Percentiles rank a stretch among this genome's conserved stretches.
phyloP scores from a whole-genome alignment of 2,888 invertebrate species.

The Taphrorychus bicolor region DNA sequence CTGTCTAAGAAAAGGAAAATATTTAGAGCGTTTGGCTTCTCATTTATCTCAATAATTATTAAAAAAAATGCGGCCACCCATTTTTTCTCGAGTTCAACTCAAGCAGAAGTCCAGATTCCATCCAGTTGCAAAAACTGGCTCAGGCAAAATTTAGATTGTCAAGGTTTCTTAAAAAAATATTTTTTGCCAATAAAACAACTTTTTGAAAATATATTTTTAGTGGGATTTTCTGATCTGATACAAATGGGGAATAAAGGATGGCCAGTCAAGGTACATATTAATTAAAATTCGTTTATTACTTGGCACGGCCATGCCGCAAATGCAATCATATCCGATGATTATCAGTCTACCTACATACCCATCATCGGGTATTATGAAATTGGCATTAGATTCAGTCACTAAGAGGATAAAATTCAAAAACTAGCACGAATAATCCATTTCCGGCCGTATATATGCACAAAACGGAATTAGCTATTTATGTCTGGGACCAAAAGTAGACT shows the following conservation, averaged over 20 bases:
- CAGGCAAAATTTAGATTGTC: too few relatives aligned
- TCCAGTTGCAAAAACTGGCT: too few relatives aligned
- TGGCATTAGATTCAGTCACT: constrained; percentile 38
- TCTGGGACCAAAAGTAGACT: constrained; percentile 28
- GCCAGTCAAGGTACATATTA: not conserved
- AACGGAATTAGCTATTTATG: constrained; percentile 26
- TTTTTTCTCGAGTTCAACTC: too few relatives aligned
- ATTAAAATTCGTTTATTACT: constrained; percentile 4
- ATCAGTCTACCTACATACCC: constrained; percentile 27
- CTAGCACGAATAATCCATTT: constrained; percentile 35
- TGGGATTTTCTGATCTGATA: not conserved
- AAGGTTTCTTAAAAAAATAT: too few relatives aligned
- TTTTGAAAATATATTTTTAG: too few relatives aligned
- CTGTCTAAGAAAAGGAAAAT: too few relatives aligned
- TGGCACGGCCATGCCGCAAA: constrained; percentile 6
- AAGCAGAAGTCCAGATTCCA: too few relatives aligned
- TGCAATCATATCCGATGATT: constrained; percentile 30
- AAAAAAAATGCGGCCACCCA: too few relatives aligned
- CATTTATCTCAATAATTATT: too few relatives aligned
- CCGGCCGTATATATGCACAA: constrained; percentile 37
- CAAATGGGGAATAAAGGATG: not conserved
- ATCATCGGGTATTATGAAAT: constrained; percentile 21
- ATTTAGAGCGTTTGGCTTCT: too few relatives aligned
- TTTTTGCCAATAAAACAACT: too few relatives aligned
- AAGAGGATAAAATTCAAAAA: constrained; percentile 35